Base-by-base conservation (phyloP, 2,113 vertebrate species). In the Scatophagus argus region DNA sequence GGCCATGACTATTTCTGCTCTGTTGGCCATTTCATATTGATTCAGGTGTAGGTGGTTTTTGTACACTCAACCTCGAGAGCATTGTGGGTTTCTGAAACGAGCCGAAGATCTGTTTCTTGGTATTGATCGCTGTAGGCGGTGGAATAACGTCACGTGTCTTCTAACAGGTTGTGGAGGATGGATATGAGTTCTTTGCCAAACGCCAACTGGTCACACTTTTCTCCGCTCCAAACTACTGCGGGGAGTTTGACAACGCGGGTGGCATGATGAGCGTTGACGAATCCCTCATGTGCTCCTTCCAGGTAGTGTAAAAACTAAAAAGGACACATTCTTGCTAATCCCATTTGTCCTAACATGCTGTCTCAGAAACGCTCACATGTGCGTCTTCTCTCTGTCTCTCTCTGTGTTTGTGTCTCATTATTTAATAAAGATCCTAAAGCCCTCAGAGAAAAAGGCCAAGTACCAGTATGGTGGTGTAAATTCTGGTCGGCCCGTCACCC, bases 191-290 rank as follows among this genome's bases (percentile, higher is more conserved):
- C 86, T 93, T 93, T 88, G 93, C 93, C 91, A 93, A 93, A 85
- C 93, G 93, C 90, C 93, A 93, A 82, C 91, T 93, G 89, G 93
- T 93, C 71, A 93, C 93, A 60, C 93, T 93, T n/a, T 93, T 93
- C 82, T 93, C 93, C 3, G 93, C 93, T 73, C 93, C 93, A 63
- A 93, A 98, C 94, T 98, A 98, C 82, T 98, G 97, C 87, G 97
- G 97, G 63, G 97, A 98, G 88, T 98, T 98, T 84, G 97, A 98
- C 91, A 98, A 98, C 64, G 97, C 97, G 77, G 97, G 97, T 52
- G 97, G 96, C 85, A 98, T 98, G 97, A 98, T 98, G 97, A 98
- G 97, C 69, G 97, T 98, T 46, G 97, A 98, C 83, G 97, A 98
- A 88, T 98, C 97, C 64, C 94, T 98, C 93, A 98, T 98, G 97